phyloP scores from a whole-genome alignment of 2,888 invertebrate species.

The Drosophila limbata region DNA sequence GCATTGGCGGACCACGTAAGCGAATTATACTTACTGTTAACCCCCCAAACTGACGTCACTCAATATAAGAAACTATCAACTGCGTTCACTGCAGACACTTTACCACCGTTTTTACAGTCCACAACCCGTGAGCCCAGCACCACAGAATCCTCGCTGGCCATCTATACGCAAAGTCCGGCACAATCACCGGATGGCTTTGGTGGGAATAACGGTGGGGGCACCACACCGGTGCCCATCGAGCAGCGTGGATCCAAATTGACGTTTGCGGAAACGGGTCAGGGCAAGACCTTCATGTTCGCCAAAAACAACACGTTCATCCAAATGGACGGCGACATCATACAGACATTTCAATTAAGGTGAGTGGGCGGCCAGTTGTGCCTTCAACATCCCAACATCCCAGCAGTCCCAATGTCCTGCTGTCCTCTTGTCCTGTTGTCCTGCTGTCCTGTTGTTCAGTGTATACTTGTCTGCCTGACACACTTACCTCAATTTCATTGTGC shows the following conservation, averaged over 20 bases:
- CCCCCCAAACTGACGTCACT: constrained; percentile 1
- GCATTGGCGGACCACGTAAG: constrained; percentile 88
- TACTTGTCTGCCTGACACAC: constrained; percentile 45
- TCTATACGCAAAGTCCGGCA: constrained; percentile 74
- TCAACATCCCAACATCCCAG: neutral
- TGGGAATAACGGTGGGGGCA: constrained; percentile 85
- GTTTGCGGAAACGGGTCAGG: constrained; percentile 93
- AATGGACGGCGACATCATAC: constrained; percentile 95
- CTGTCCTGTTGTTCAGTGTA: constrained; percentile 11
- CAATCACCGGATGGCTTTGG: constrained; percentile 70
- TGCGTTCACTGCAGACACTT: constrained; percentile 85
- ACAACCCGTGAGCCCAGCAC: constrained; percentile 86
- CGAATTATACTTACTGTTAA: constrained; percentile 7
- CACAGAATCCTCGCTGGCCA: constrained; percentile 83
- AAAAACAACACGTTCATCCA: constrained; percentile 96
- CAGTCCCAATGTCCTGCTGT: neutral
- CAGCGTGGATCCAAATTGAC: constrained; percentile 92
- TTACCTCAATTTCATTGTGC: constrained; percentile 60
- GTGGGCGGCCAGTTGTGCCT: constrained; percentile 59
- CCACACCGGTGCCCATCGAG: constrained; percentile 90
- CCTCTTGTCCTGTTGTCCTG: neutral
- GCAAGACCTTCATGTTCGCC: constrained; percentile 96
- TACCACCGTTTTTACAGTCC: constrained; percentile 87
- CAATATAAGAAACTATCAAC: constrained; percentile 8
- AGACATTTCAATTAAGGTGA: constrained; percentile 95